Evolutionary conservation across 2,797 vertebrate species (phyloP), one percentile per base, ranked within the genome.

Genomic region (Poeciliopsis gracilis): DNA sequence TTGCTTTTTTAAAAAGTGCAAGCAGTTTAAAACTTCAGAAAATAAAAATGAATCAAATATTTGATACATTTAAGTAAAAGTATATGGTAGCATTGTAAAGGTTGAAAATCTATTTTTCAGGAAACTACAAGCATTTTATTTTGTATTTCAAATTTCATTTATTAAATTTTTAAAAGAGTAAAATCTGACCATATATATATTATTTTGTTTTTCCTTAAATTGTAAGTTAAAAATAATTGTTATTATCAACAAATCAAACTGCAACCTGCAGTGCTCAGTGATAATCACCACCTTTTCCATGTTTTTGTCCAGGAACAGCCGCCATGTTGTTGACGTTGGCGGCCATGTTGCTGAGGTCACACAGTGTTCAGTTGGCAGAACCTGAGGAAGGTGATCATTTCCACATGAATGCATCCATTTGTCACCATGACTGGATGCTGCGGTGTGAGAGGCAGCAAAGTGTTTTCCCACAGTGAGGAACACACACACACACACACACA

Each of bases 401-500:
- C 66, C 66, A n/a, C 38, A 41, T 69, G 38, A 69, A 38, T 66
- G 63, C 38, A n/a, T 43, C 25, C 38, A 69, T 69, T 69, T 69
- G 38, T 69, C 38, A 12, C 38, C 38, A 69, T 69, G 66, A 43
- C 66, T 69, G 38, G 38, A 43, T n/a, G 38, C 66, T 69, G 10
- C 38, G 41, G 25, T 43, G 66, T 69, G 66, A 69, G 66, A 69
- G 66, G 38, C 38, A 43, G 66, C 12, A 25, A 43, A 69, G 66
- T 36, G 20, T 70, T 70, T 70, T 55, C 66, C 66, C 66, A 69
- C 66, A 43, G 63, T 67, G n/a, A 51, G 49, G 49, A 51, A 51
- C 49, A 51, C 18, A 51, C 49, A 23, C 49, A 49, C 46, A 47
- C 45, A 46, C 45, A 15, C 45, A 16, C 45, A 46, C 45, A 46